These are phyloP conservation scores for Vesta saturnalis DNA, from an alignment of 2,888 invertebrate genomes.

Conservation along the genomic window DNA sequence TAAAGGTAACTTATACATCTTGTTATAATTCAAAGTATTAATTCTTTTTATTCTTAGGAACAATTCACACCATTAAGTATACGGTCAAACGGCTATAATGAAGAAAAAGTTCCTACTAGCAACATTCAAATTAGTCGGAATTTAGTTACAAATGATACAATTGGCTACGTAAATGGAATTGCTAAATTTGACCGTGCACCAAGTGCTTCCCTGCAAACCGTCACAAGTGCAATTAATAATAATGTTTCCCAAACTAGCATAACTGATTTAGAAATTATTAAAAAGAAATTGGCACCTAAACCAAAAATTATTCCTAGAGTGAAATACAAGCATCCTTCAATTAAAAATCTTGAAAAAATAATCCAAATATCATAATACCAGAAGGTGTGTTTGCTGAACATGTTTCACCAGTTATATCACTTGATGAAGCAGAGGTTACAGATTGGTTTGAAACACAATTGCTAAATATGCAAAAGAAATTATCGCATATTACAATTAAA, in stretches of 20 bases:
- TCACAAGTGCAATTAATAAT: neutral
- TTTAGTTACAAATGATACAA: no score
- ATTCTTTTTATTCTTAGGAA: neutral
- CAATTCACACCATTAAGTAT: no score
- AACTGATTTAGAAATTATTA: neutral
- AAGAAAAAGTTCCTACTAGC: no score
- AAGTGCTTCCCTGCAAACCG: no score
- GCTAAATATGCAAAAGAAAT: neutral
- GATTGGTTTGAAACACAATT: constrained; percentile 14
- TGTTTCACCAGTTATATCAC: constrained; percentile 18
- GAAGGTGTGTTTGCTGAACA: constrained; percentile 3
- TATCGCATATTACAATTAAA: neutral
- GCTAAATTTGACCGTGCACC: no score
- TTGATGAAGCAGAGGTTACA: constrained; percentile 12
- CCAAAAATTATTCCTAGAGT: neutral
- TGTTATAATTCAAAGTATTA: neutral
- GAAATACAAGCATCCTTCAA: neutral
- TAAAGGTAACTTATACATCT: constrained; percentile 32
- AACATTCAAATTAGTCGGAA: no score
- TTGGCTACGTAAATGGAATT: no score
- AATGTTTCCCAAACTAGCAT: neutral
- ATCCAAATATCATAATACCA: constrained; percentile 1
- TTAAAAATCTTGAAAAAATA: neutral
- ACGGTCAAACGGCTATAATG: no score
- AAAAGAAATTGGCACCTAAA: neutral